phyloP scores from a whole-genome alignment of 2,797 vertebrate species.

The Enteromius anoplus region DNA sequence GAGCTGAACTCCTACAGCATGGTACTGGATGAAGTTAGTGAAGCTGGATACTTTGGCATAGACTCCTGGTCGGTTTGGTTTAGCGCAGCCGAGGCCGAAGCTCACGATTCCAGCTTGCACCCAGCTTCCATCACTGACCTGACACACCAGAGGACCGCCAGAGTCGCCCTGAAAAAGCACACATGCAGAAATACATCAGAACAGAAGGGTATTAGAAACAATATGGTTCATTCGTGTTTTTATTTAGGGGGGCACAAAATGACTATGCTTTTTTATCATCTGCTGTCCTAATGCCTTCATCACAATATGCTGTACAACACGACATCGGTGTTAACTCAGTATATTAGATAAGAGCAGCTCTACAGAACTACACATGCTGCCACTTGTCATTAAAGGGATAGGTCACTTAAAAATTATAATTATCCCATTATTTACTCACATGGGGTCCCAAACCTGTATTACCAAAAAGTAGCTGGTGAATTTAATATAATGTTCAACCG shows the following conservation, averaged over 20 bases:
- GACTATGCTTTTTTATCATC: too few relatives aligned
- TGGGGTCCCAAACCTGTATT: too few relatives aligned
- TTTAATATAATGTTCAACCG: too few relatives aligned
- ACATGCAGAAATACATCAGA: not conserved
- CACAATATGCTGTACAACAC: too few relatives aligned
- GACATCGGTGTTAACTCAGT: too few relatives aligned
- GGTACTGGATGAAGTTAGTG: slow-evolving; percentile 67
- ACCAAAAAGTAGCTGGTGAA: too few relatives aligned
- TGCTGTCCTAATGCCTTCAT: too few relatives aligned
- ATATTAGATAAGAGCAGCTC: too few relatives aligned
- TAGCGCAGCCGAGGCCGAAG: slow-evolving; percentile 77
- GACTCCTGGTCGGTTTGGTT: slow-evolving; percentile 73
- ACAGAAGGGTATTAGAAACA: not conserved
- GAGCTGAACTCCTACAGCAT: slow-evolving; percentile 64
- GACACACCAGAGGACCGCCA: slow-evolving; percentile 80
- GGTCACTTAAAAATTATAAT: too few relatives aligned
- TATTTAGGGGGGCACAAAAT: not conserved
- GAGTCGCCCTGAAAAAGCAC: slow-evolving; percentile 76
- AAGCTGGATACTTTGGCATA: slow-evolving; percentile 75
- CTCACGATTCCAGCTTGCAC: slow-evolving; percentile 82
- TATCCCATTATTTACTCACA: too few relatives aligned
- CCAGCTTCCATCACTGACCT: slow-evolving; percentile 74
- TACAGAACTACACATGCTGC: too few relatives aligned
- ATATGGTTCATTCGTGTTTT: not conserved
- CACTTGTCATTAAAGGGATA: too few relatives aligned